Evolutionary conservation across 2,888 invertebrate species (phyloP), one percentile per base, ranked within the genome.

Genomic region (Eucera pruinosa): DNA sequence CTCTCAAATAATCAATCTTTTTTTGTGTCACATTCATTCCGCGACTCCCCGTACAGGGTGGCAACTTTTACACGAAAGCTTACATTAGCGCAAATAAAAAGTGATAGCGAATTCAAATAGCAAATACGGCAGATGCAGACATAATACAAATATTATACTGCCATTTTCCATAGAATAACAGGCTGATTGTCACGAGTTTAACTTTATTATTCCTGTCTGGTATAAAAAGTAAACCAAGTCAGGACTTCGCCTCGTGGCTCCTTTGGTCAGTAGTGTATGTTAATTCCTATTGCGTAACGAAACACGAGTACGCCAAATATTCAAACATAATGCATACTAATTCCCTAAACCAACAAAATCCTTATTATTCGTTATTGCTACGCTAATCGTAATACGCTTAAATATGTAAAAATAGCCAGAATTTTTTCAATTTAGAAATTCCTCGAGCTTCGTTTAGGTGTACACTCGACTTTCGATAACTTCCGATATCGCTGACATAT

Each of bases 101-200:
- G 30, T 6, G 33, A 3, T 5, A 7, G 3, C 33, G 7, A 33
- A 33, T 7, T 33, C 7, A 3, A 33, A 33, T 33, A 3, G 27
- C 11, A n/a, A 30, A 41, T 41, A 65, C 2, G 5, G 4, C 25
- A 5, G 20, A 7, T 9, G 5, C 43, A 30, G 55, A 55, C 43
- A 33, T 6, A 4, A 55, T 5, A n/a, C n/a, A 20, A 65, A 54
- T 2, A 54, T 4, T 20, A 43, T 43, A 43, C 11, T 1, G 20
- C 20, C 5, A 36, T 54, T 65, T 30, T 30, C 15, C 20, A 41
- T 13, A 15, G 36, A 61, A 47, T 23, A 61, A 47, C 65, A 55
- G 33, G 7, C 15, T 45, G 55, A 65, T 65, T 43, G 55, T 43
- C 43, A 33, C 30, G 30, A 13, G n/a, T 33, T 55, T 55, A 65